A percentile compares a stretch with the other conserved stretches of the same genome.
Evolutionary conservation across 2,797 vertebrate genomes (phyloP).

Genomic region (Lates japonicus): DNA sequence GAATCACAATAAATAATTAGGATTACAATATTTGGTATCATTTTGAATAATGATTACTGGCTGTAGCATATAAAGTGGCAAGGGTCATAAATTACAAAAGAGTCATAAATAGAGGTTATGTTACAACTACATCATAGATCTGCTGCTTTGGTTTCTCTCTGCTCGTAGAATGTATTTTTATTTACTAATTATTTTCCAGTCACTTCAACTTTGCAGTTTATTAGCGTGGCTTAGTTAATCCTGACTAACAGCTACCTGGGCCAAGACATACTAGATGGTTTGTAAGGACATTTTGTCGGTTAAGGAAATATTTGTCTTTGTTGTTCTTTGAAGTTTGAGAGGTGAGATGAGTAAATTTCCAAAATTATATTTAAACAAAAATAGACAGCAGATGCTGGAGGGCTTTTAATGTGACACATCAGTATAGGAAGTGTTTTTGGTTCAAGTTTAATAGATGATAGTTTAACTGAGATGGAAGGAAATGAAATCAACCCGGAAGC

Average conservation of each 20-base stretch:
- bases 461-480: not conserved
- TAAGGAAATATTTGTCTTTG: not conserved
- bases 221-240: not conserved
- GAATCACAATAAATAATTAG: slow-evolving; percentile 8
- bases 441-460: not conserved
- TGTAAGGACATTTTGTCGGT: no score
- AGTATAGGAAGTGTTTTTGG: not conserved
- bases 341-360: not conserved
- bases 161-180: not conserved
- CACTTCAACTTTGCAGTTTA: not conserved
- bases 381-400: not conserved
- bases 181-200: not conserved
- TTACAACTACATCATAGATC: not conserved
- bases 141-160: not conserved
- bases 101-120: slow-evolving; percentile 1
- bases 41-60: slow-evolving; percentile 13
- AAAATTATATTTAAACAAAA: no score
- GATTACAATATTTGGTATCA: not conserved
- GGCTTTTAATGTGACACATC: not conserved
- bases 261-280: no score
- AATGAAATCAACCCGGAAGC: not conserved
- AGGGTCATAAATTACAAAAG: not conserved
- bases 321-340: not conserved
- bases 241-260: no score
- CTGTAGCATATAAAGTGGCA: not conserved